Conservation (phyloP, 2,888 invertebrate species). For the Tetanocera ferruginea region DNA sequence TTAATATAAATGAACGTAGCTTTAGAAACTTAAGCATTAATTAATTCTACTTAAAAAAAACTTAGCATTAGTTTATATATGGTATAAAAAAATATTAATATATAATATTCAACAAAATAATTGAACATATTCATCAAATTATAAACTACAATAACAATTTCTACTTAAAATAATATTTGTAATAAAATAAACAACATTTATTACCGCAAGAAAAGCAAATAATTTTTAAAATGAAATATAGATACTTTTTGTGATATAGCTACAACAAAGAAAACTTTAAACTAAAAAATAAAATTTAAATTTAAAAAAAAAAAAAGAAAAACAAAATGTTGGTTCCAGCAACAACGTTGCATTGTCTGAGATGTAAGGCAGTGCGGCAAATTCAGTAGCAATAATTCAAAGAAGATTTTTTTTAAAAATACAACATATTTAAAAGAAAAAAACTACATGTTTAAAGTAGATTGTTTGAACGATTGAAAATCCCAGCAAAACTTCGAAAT, state of each 20-base stretch:
- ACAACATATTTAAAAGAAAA: conserved; percentile 13
- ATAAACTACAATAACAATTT: conserved; percentile 4
- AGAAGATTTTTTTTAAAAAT: not conserved
- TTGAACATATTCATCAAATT: conserved; percentile 33
- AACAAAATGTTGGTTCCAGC: not conserved
- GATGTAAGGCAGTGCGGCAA: not conserved
- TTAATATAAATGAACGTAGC: conserved; percentile 35
- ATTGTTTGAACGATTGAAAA: conserved; percentile 31
- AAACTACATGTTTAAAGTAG: conserved; percentile 25
- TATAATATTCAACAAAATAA: conserved; percentile 34
- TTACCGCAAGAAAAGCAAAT: conserved; percentile 34
- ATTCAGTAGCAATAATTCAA: conserved; percentile 29
- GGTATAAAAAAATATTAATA: conserved; percentile 38
- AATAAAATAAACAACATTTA: conserved; percentile 7
- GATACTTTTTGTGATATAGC: conserved; percentile 53
- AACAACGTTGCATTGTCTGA: not conserved
- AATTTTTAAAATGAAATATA: conserved; percentile 31
- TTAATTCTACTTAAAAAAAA: conserved; percentile 31
- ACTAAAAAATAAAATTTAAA: conserved; percentile 41
- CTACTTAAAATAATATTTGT: conserved; percentile 7
- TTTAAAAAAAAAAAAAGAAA: not conserved
- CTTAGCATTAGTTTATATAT: conserved; percentile 19
- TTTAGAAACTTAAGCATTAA: conserved; percentile 47
- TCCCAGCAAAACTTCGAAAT: conserved; percentile 23
- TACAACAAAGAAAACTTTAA: conserved; percentile 44